Conservation (phyloP, 2,113 vertebrate species). For the Sylvilagus bachmani region DNA sequence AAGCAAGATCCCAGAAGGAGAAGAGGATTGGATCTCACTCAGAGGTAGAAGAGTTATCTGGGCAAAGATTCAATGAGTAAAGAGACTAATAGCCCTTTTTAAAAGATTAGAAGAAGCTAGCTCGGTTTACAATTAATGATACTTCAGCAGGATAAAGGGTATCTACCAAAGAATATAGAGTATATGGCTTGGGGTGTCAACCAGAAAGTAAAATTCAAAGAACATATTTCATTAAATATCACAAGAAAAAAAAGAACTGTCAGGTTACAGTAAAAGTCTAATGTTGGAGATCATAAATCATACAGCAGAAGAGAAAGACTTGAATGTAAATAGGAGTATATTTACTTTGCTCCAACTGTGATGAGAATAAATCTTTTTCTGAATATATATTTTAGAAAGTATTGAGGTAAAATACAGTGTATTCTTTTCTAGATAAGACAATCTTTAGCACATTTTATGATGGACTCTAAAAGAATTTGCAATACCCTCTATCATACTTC, state of each 20-base stretch:
- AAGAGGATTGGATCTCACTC: neutral
- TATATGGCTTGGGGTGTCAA: neutral
- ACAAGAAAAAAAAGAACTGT: neutral
- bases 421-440: neutral
- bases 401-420: neutral
- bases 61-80: neutral
- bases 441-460: conserved; percentile 9
- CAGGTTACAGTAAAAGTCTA: neutral
- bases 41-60: neutral
- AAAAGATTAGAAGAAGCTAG: neutral
- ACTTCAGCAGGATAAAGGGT: neutral
- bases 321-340: neutral
- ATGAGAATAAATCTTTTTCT: neutral
- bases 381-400: neutral
- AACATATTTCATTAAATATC: neutral
- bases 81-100: neutral
- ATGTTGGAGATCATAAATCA: neutral
- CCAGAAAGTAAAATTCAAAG: neutral
- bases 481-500: neutral
- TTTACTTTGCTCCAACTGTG: neutral
- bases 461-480: neutral
- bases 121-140: neutral
- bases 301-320: neutral
- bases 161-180: neutral
- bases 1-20: neutral